Evolutionary conservation across 2,797 vertebrate genomes (phyloP), one percentile per base, ranked within the genome.

Genomic region (Gobio occitaniae): DNA sequence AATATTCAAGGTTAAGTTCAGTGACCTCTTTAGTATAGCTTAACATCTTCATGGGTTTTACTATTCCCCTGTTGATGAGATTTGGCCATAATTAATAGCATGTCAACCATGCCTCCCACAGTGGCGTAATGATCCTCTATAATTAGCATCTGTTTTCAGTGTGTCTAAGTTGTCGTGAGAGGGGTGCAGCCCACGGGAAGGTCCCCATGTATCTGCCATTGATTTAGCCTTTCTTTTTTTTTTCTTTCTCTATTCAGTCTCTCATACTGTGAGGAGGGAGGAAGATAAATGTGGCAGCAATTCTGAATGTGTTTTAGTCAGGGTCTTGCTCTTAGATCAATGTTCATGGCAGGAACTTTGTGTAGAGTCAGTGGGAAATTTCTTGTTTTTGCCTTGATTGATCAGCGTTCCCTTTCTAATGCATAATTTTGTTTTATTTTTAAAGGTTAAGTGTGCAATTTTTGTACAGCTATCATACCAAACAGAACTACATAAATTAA

Each of bases 81-180:
- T 78, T 70, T 84, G 65, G 65, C 41, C 38, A 70, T 71, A 78
- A 84, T 84, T 84, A 84, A 84, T 84, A 84, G 52, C 25, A 84
- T 84, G 75, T 78, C 74, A 78, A 11, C 50, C 50, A 12, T 78
- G 63, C 65, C 52, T 78, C 65, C 75, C 75, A 78, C 65, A 59
- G 50, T 61, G 74, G 75, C 75, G 66, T 84, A 84, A 84, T 78
- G 82, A 84, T 84, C 82, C 83, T 44, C 65, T 48, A 70, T 69
- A 84, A 70, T 84, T 47, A 84, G 65, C 75, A 78, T 78, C 83
- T 84, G 83, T 84, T 84, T 84, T 84, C 52, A 70, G 52, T 32
- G 25, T 70, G 65, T 70, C 25, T 9, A 25, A 77, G 82, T 56
- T 84, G 82, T 84, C 63, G 10, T 69, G 36, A 59, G 65, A 78